These are phyloP conservation scores for Peribatodes rhomboidaria DNA, from an alignment of 2,888 invertebrate species.

Conservation along the genomic window DNA sequence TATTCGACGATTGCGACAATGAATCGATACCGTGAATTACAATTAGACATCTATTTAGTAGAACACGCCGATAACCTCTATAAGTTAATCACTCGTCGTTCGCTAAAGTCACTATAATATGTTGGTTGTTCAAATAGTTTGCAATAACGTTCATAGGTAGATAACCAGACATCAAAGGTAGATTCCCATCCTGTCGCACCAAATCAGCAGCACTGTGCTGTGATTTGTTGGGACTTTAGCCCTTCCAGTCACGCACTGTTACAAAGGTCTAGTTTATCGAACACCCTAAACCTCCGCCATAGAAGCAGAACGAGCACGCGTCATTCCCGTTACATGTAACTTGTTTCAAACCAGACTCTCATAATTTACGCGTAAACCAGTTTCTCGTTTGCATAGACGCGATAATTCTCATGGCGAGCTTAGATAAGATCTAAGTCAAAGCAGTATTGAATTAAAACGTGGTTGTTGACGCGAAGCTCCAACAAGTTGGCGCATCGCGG, in stretches of 20 bases:
- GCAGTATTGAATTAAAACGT: slow-evolving; percentile 6
- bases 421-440: slow-evolving; percentile 4
- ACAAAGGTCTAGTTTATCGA: too few species aligned
- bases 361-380: slow-evolving; percentile 6
- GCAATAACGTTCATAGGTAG: too few species aligned
- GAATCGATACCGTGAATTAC: neutral
- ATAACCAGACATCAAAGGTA: too few species aligned
- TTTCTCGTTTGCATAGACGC: slow-evolving; percentile 15
- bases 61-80: slow-evolving; percentile 19
- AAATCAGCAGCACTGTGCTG: too few species aligned
- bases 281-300: neutral
- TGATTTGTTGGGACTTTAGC: too few species aligned
- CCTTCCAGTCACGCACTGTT: too few species aligned
- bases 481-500: neutral
- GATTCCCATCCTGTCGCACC: too few species aligned
- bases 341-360: neutral
- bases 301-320: neutral
- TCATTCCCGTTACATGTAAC: slow-evolving; percentile 10
- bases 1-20: neutral
- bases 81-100: slow-evolving; percentile 13
- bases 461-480: slow-evolving; percentile 8
- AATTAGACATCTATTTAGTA: slow-evolving; percentile 1
- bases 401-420: neutral
- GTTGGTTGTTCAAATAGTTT: neutral
- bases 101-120: neutral